phyloP scores from a whole-genome alignment of 2,797 vertebrate genomes.

The Morelia viridis region DNA sequence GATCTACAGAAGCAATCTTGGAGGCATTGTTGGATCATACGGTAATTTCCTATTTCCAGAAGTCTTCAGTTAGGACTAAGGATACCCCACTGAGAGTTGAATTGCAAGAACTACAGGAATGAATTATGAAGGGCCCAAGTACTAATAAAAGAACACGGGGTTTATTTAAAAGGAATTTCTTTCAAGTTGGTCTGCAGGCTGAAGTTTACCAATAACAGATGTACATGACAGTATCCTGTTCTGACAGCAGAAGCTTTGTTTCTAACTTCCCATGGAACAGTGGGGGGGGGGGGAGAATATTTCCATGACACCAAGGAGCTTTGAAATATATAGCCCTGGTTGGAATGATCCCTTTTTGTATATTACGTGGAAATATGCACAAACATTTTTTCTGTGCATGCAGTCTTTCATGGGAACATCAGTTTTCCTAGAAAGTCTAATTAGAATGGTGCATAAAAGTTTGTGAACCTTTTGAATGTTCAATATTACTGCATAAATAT shows the following conservation, averaged over 20 bases:
- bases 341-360: background rate
- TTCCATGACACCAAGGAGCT: conserved; percentile 37
- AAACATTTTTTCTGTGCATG: background rate
- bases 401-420: background rate
- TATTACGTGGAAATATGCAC: background rate
- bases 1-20: conserved; percentile 67
- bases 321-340: conserved; percentile 31
- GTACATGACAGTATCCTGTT: conserved; percentile 52
- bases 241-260: conserved; percentile 49
- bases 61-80: conserved; percentile 47
- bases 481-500: background rate
- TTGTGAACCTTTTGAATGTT: background rate
- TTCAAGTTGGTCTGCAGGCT: conserved; percentile 22
- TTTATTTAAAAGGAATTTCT: conserved; percentile 34
- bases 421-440: background rate
- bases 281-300: conserved; percentile 18
- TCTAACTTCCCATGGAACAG: conserved; percentile 41
- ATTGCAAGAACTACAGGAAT: conserved; percentile 36
- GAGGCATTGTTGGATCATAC: conserved; percentile 72
- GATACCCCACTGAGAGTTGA: conserved; percentile 37
- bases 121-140: conserved; percentile 54
- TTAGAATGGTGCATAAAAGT: background rate
- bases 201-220: conserved; percentile 35
- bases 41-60: conserved; percentile 68
- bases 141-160: conserved; percentile 39